These are phyloP conservation scores for Sebastes iracundus DNA, from an alignment of 2,797 vertebrate species.

Conservation along the genomic window DNA sequence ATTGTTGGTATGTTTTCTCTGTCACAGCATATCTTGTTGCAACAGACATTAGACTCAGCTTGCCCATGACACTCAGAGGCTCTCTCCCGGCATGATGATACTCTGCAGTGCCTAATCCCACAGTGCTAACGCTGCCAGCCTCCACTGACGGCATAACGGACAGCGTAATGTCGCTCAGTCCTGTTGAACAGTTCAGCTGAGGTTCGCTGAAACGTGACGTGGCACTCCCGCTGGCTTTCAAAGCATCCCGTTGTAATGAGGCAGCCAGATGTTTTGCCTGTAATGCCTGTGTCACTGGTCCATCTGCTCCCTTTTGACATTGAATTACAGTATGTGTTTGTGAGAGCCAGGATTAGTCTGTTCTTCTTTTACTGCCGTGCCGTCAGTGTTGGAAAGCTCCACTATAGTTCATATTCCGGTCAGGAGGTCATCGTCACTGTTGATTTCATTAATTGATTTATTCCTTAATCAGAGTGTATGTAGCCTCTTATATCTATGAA, in stretches of 20 bases:
- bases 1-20: background rate
- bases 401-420: background rate
- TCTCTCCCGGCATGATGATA: slow-evolving; percentile 3
- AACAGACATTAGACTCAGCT: background rate
- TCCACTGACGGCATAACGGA: background rate
- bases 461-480: background rate
- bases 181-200: slow-evolving; percentile 23
- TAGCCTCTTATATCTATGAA: background rate
- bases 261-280: slow-evolving; percentile 59
- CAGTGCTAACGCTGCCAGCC: background rate
- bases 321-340: slow-evolving; percentile 26
- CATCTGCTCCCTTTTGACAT: slow-evolving; percentile 59
- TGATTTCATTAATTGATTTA: background rate
- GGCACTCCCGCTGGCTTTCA: slow-evolving; percentile 34
- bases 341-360: slow-evolving; percentile 36
- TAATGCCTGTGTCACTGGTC: slow-evolving; percentile 47
- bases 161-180: background rate
- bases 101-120: slow-evolving; percentile 1
- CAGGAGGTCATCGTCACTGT: background rate
- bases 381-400: background rate
- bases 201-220: slow-evolving; percentile 43
- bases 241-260: slow-evolving; percentile 41
- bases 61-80: background rate
- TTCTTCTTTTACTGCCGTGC: slow-evolving; percentile 15
- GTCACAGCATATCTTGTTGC: background rate